These are phyloP conservation scores for Tribolium freemani DNA, from an alignment of 2,888 invertebrate species.

Conservation along the genomic window DNA sequence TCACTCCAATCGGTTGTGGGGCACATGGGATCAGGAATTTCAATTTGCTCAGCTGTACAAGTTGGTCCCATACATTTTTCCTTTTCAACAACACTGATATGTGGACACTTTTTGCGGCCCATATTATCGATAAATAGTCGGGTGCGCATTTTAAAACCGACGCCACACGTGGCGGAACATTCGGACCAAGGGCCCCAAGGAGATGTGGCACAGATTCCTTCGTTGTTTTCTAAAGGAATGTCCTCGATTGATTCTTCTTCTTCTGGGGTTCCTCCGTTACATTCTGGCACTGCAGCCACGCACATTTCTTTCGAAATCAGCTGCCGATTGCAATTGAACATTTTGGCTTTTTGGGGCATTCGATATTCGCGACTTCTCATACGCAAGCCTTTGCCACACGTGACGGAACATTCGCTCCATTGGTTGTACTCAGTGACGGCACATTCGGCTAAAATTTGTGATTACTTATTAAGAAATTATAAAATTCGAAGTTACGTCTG, in stretches of 20 bases:
- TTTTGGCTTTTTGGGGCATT: constrained; percentile 79
- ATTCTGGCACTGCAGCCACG: constrained; percentile 81
- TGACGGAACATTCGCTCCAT: constrained; percentile 88
- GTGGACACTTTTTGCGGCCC: constrained; percentile 86
- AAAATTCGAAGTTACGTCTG: constrained; percentile 72
- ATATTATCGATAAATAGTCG: constrained; percentile 81
- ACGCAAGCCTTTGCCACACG: constrained; percentile 89
- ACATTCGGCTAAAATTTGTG: constrained; percentile 79
- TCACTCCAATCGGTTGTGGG: constrained; percentile 91
- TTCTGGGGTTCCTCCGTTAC: constrained; percentile 66
- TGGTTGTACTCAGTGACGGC: constrained; percentile 80
- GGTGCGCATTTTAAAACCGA: constrained; percentile 82
- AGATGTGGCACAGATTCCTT: constrained; percentile 76
- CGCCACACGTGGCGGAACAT: constrained; percentile 89
- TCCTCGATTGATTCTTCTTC: constrained; percentile 58
- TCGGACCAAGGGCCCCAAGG: constrained; percentile 88
- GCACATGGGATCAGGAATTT: constrained; percentile 74
- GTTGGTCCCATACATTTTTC: constrained; percentile 83
- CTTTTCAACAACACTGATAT: constrained; percentile 83
- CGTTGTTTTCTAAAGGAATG: constrained; percentile 53
- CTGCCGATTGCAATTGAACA: constrained; percentile 79
- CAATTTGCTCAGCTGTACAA: constrained; percentile 70
- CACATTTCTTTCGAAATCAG: constrained; percentile 93
- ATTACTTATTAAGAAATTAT: not conserved
- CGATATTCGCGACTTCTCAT: constrained; percentile 82